Evolutionary conservation across 1,140 invertebrate genomes (phyloP).

Genomic region (Drepana arcuata): DNA sequence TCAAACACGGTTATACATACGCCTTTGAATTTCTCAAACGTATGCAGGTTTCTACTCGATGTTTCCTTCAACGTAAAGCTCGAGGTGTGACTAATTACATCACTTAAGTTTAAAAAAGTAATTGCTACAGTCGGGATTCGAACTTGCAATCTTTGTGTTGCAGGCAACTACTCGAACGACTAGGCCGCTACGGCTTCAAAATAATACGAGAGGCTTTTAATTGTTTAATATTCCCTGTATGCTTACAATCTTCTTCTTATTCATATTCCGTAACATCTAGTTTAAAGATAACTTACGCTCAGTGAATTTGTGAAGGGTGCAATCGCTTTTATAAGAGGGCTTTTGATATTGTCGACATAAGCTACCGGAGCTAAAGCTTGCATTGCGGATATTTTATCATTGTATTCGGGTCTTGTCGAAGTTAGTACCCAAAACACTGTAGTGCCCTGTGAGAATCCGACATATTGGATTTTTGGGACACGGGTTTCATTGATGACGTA

Average conservation of each 20-base stretch:
- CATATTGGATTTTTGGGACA: conserved; percentile 73
- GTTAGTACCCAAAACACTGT: conserved; percentile 77
- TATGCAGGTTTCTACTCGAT: too few species aligned
- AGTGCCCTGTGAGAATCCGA: conserved; percentile 76
- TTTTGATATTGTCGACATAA: conserved; percentile 78
- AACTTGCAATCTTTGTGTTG: too few species aligned
- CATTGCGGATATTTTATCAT: conserved; percentile 76
- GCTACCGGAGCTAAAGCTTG: conserved; percentile 82
- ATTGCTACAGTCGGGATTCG: too few species aligned
- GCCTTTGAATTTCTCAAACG: too few species aligned
- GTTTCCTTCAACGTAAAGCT: too few species aligned
- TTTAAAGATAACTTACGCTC: conserved; percentile 62
- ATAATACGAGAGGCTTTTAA: background rate
- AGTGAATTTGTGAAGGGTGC: conserved; percentile 74
- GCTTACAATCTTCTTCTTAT: background rate
- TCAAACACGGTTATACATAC: too few species aligned
- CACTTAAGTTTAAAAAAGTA: too few species aligned
- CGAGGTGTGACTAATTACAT: too few species aligned
- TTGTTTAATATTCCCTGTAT: background rate
- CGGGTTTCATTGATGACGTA: conserved; percentile 73
- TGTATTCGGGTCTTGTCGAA: conserved; percentile 76
- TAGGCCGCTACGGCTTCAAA: background rate
- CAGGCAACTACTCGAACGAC: background rate
- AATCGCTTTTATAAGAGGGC: conserved; percentile 75
- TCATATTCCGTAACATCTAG: background rate